Evolutionary conservation across 1,140 invertebrate species (phyloP).

Genomic region (Aphaenogaster floridana): DNA sequence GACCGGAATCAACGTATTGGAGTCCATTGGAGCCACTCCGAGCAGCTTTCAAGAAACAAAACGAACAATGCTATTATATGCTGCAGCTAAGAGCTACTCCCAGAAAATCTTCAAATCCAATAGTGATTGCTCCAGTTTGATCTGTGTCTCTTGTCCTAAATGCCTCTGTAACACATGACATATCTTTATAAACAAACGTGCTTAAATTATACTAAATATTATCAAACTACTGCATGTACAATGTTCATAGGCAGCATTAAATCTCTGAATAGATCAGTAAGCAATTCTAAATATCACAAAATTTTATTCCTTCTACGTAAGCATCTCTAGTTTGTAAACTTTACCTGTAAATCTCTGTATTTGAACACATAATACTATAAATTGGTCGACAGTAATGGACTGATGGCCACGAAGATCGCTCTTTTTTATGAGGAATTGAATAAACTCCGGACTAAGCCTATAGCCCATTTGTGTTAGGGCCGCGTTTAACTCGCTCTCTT

Average conservation of each 20-base stretch:
- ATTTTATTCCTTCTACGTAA: neutral
- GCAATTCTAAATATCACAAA: slow-evolving; percentile 3
- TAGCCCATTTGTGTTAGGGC: slow-evolving; percentile 97
- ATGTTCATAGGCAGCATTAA: slow-evolving; percentile 32
- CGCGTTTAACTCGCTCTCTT: slow-evolving; percentile 91
- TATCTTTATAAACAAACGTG: neutral
- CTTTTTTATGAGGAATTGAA: slow-evolving; percentile 91
- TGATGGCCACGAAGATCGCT: slow-evolving; percentile 89
- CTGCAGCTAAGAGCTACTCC: slow-evolving; percentile 91
- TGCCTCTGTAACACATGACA: slow-evolving; percentile 88
- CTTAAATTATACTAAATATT: neutral
- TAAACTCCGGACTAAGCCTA: slow-evolving; percentile 92
- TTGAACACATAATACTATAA: slow-evolving; percentile 95
- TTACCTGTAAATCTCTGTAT: slow-evolving; percentile 93
- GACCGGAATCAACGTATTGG: too few relatives aligned
- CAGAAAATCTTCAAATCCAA: slow-evolving; percentile 95
- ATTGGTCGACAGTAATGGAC: slow-evolving; percentile 94
- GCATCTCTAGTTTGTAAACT: neutral
- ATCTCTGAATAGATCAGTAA: neutral
- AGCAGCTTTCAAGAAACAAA: too few relatives aligned
- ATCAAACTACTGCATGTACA: slow-evolving; percentile 36
- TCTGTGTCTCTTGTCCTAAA: slow-evolving; percentile 92
- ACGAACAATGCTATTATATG: slow-evolving; percentile 81
- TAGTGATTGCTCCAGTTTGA: slow-evolving; percentile 92
- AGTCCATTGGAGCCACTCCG: too few relatives aligned